phyloP scores from a whole-genome alignment of 2,888 invertebrate genomes.

The Zaprionus bogoriensis region DNA sequence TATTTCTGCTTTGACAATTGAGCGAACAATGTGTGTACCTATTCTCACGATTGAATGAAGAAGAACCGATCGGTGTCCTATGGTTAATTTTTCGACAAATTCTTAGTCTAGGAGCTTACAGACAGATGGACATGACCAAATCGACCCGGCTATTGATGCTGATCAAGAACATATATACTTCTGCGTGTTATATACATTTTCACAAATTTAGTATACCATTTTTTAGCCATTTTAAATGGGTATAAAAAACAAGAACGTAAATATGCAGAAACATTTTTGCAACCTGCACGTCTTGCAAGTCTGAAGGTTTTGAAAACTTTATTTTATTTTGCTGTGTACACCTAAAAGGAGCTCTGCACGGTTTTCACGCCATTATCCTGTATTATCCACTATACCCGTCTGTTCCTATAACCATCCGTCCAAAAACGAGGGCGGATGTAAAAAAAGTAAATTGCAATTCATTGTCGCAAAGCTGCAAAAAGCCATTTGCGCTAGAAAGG shows the following conservation, averaged over 20 bases:
- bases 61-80: no score
- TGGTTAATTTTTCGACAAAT: no score
- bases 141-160: no score
- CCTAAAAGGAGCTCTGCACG: constrained; percentile 13
- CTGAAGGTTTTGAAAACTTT: constrained; percentile 56
- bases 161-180: no score
- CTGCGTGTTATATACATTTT: no score
- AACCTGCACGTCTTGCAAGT: constrained; percentile 16
- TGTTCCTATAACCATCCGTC: background rate
- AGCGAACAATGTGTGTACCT: no score
- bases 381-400: background rate
- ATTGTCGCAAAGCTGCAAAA: constrained; percentile 33
- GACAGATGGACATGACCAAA: no score
- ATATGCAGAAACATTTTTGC: constrained; percentile 43
- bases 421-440: background rate
- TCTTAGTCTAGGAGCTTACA: no score
- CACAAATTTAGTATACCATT: background rate
- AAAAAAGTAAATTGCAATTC: constrained; percentile 59
- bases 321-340: constrained; percentile 42
- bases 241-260: constrained; percentile 12
- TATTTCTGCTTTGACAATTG: no score
- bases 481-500: constrained; percentile 19
- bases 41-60: no score
- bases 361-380: constrained; percentile 41
- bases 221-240: background rate